phyloP scores from a whole-genome alignment of 2,888 invertebrate genomes.

The Agonum fuliginosum region DNA sequence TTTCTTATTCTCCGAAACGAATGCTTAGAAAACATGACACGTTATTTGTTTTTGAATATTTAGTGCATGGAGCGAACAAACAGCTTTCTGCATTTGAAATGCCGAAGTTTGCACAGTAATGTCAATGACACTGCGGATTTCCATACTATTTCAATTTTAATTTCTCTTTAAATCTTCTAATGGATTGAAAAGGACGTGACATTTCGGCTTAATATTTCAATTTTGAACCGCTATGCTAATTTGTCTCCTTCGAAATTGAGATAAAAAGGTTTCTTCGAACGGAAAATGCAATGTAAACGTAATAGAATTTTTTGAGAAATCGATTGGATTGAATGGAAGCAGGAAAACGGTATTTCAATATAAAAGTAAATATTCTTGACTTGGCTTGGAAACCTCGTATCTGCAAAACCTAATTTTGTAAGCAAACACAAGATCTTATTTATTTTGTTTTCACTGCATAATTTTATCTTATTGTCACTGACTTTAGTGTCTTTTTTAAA shows the following conservation, averaged over 20 bases:
- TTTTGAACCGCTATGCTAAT: background rate
- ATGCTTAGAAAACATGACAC: background rate
- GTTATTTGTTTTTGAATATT: conserved; percentile 20
- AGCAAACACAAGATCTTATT: too few relatives aligned
- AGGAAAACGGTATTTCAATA: too few relatives aligned
- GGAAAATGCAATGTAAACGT: background rate
- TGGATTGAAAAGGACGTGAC: background rate
- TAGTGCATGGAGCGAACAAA: conserved; percentile 10
- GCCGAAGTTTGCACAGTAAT: too few relatives aligned
- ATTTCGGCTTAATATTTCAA: background rate
- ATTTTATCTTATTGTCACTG: too few relatives aligned
- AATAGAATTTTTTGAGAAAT: background rate
- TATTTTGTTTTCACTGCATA: too few relatives aligned
- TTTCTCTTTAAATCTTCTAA: conserved; percentile 12
- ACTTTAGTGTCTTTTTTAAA: too few relatives aligned
- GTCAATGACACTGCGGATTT: background rate
- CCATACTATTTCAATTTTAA: background rate
- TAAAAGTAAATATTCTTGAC: too few relatives aligned
- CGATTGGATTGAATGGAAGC: background rate
- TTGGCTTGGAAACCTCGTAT: too few relatives aligned
- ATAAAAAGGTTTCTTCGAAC: background rate
- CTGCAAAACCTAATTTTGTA: too few relatives aligned
- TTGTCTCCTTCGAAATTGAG: background rate
- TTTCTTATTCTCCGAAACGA: conserved; percentile 4
- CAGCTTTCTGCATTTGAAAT: conserved; percentile 16